Evolutionary conservation across 1,140 invertebrate genomes (phyloP).

Genomic region (Lucilia sericata): DNA sequence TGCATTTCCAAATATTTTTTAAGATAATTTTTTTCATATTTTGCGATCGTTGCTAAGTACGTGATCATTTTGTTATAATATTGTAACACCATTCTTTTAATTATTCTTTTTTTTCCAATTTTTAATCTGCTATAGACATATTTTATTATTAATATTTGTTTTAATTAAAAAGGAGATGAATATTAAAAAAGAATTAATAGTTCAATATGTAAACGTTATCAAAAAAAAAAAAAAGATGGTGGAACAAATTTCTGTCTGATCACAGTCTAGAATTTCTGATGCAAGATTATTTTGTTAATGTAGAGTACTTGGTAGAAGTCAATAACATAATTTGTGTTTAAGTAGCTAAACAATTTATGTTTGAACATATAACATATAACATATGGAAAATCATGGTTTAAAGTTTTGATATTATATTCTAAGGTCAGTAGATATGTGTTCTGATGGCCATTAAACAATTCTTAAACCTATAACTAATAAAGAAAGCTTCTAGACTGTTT

Average conservation of each 20-base stretch:
- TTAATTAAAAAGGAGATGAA: constrained; percentile 6
- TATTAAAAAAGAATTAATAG: constrained; percentile 6
- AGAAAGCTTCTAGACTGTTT: too few relatives aligned
- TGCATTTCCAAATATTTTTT: too few relatives aligned
- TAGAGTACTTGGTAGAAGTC: neutral
- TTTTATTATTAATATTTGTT: neutral
- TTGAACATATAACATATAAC: too few relatives aligned
- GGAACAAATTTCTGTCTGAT: neutral
- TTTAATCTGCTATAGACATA: constrained; percentile 6
- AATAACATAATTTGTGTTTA: constrained; percentile 2
- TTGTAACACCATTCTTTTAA: neutral
- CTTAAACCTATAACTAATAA: too few relatives aligned
- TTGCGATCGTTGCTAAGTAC: neutral
- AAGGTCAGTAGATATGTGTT: too few relatives aligned
- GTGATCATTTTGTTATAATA: neutral
- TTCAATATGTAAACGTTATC: constrained; percentile 21
- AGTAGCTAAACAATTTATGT: neutral
- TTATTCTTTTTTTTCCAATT: neutral
- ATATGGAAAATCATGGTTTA: too few relatives aligned
- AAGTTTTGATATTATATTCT: too few relatives aligned
- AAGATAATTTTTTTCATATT: neutral
- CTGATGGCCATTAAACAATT: too few relatives aligned
- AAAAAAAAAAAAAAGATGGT: constrained; percentile 16
- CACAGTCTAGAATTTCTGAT: constrained; percentile 22
- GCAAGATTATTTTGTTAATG: neutral